Base-by-base conservation (phyloP, 2,888 invertebrate species). In the Platynereis dumerilii region DNA sequence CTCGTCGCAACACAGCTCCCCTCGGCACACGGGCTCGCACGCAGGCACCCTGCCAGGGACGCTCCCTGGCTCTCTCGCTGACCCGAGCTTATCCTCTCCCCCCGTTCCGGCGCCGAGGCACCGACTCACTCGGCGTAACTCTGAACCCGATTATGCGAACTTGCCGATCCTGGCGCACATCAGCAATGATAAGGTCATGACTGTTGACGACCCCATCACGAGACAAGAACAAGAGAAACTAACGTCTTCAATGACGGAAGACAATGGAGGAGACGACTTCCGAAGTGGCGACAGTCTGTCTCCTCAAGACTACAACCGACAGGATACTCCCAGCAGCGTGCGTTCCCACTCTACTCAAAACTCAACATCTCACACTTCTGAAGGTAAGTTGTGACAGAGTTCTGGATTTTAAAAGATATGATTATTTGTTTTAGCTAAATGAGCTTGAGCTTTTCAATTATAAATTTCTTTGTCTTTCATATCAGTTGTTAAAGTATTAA, bases 131-230 rank as follows among this genome's bases (percentile, higher is more conserved):
- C 54, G 70, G 24, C 60, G 68, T 44, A 69, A 74, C 45, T 75
- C 74, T 0, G 80, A 82, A 66, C 80, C 80, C 20, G 81, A 82
- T 69, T 82, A 82, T 70, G 81, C 80, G 66, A 81, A 81, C 56
- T 56, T 67, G 48, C 57, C 68, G 64, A 64, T 64, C 27, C 58
- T 66, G 24, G 56, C 67, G 27, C 67, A 65, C 28, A 27, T 65
- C 24, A 17, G 48, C 7, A 54, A 54, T 22, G 65, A 34, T 20
- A 66, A 66, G 29, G 58, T 67, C 27, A 62, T 66, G 44, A 61
- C 62, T 2, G 39, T 68, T 26, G 64, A 60, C 29, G 62, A 66
- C 52, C 65, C 56, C 2, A 58, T 66, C 27, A 54, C 62, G 3
- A 56, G 55, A 28, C 59, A 48, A 12, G 62, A 62, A 44, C 62